These are phyloP conservation scores for Platalea minor DNA, from an alignment of 2,797 vertebrate species.

Conservation along the genomic window DNA sequence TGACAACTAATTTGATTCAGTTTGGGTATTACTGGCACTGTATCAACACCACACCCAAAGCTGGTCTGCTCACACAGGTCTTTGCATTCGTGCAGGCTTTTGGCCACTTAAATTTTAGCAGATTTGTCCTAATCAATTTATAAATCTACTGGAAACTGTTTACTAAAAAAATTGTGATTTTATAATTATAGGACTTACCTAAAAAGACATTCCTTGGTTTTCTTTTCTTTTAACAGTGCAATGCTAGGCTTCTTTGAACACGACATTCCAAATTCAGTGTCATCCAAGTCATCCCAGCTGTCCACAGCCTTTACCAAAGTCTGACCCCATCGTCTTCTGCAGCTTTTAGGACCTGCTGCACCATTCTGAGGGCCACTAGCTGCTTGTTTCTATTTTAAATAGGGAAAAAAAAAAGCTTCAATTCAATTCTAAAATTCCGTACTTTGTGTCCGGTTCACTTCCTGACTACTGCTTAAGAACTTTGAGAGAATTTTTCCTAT, in stretches of 20 bases:
- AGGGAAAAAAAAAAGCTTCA: background rate
- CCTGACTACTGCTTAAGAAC: background rate
- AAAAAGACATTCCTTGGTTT: constrained; percentile 73
- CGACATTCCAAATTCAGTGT: constrained; percentile 80
- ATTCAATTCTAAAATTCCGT: background rate
- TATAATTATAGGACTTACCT: constrained; percentile 66
- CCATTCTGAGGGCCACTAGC: constrained; percentile 72
- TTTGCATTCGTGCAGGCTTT: background rate
- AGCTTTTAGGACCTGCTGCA: constrained; percentile 77
- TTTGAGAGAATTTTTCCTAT: background rate
- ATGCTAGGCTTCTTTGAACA: constrained; percentile 91
- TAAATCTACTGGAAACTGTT: background rate
- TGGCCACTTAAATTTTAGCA: background rate
- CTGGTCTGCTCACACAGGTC: background rate
- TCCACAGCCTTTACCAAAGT: constrained; percentile 80
- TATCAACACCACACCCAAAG: background rate
- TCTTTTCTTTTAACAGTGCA: constrained; percentile 79
- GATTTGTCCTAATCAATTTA: background rate
- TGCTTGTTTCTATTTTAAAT: constrained; percentile 76
- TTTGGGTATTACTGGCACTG: background rate
- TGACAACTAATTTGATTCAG: background rate
- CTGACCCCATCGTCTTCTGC: constrained; percentile 92
- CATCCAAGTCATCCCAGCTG: constrained; percentile 87
- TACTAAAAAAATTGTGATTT: background rate
- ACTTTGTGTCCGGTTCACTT: background rate